Percentiles rank a stretch among this genome's conserved stretches.
These are phyloP conservation scores for Drosophila paulistorum DNA, from an alignment of 1,140 invertebrate species.

Conservation along the genomic window DNA sequence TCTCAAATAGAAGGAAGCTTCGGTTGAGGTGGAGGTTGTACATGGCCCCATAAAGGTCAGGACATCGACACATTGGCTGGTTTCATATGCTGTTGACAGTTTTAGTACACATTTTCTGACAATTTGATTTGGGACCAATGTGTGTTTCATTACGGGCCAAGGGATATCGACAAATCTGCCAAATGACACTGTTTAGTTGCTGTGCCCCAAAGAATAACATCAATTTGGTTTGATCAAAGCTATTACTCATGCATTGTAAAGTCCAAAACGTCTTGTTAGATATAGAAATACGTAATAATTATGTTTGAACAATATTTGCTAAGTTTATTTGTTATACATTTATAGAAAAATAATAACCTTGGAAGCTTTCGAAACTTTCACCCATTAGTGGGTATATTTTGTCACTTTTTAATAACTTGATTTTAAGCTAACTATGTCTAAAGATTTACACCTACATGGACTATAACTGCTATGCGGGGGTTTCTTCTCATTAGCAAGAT, in stretches of 20 bases:
- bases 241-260: not conserved
- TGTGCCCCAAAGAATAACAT: not conserved
- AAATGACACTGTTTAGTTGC: not conserved
- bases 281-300: too few relatives aligned
- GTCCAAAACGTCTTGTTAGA: too few relatives aligned
- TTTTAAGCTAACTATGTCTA: too few relatives aligned
- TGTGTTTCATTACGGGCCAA: constrained; percentile 1
- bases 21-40: not conserved
- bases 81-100: constrained; percentile 44
- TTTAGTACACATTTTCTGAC: constrained; percentile 34
- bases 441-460: too few relatives aligned
- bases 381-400: too few relatives aligned
- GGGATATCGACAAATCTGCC: constrained; percentile 1
- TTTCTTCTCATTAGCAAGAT: too few relatives aligned
- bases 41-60: not conserved
- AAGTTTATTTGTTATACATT: too few relatives aligned
- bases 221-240: not conserved
- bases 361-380: too few relatives aligned
- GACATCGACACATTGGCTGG: constrained; percentile 41
- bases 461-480: too few relatives aligned
- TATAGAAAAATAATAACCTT: too few relatives aligned
- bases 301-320: too few relatives aligned
- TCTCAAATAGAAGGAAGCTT: not conserved
- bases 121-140: constrained; percentile 37
- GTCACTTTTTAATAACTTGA: too few relatives aligned